Conservation (phyloP, 2,888 invertebrate species). For the Nebria brevicollis region DNA sequence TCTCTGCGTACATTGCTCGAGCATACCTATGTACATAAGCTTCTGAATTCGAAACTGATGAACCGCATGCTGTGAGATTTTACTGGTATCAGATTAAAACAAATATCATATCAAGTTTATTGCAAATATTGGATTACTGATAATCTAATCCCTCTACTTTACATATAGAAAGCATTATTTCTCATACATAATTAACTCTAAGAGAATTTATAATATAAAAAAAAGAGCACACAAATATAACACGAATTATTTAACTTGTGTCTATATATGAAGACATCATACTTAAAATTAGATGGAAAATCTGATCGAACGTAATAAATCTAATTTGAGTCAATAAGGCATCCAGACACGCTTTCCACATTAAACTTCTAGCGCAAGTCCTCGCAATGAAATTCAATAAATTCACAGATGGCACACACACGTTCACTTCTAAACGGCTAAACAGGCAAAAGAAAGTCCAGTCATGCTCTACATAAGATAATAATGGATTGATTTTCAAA, state of each 20-base stretch:
- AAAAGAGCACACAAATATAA: not conserved
- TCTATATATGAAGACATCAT: not conserved
- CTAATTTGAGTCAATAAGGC: not conserved
- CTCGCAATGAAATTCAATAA: not conserved
- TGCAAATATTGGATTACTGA: not conserved
- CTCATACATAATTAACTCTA: not conserved
- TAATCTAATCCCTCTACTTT: not conserved
- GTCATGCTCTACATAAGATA: not conserved
- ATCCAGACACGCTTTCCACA: not conserved
- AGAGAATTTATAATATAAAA: not conserved
- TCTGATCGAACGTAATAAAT: not conserved
- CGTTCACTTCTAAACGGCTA: not conserved
- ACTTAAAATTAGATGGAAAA: not conserved
- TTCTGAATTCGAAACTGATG: slow-evolving; percentile 10
- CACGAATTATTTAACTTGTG: not conserved
- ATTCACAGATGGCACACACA: not conserved
- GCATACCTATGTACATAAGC: slow-evolving; percentile 8
- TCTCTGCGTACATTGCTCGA: slow-evolving; percentile 3
- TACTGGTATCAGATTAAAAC: not conserved
- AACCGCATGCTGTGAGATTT: slow-evolving; percentile 6
- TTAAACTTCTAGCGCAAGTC: not conserved
- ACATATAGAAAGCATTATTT: not conserved
- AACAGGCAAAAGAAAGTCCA: not conserved
- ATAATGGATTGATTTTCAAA: not conserved
- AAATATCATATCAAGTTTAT: not conserved